Percentiles rank a stretch among this genome's conserved stretches.
Conservation (phyloP, 2,113 vertebrate species). For the Paralichthys olivaceus region DNA sequence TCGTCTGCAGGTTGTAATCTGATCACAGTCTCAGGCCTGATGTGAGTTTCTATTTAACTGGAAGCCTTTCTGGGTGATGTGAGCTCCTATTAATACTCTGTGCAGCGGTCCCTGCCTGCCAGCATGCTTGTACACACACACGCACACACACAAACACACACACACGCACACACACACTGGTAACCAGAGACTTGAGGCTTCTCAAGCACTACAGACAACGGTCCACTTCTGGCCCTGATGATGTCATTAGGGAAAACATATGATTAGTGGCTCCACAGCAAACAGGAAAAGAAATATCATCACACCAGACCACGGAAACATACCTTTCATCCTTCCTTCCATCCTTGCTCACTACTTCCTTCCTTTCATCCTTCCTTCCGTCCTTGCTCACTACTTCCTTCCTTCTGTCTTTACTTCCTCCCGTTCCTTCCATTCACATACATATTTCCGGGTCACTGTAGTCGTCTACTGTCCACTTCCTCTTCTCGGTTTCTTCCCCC, state of each 20-base stretch:
- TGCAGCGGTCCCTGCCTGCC: conserved; percentile 54
- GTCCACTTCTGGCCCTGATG: conserved; percentile 41
- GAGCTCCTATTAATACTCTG: conserved; percentile 65
- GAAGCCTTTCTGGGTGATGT: conserved; percentile 63
- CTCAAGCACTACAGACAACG: conserved; percentile 75
- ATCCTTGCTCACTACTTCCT: background rate
- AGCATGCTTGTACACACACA: conserved; percentile 12
- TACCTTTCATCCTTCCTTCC: background rate
- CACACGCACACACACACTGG: conserved; percentile 74
- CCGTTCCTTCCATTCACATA: background rate
- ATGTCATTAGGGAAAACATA: conserved; percentile 47
- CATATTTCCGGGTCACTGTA: conserved; percentile 2
- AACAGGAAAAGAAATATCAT: conserved; percentile 35
- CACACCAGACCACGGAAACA: background rate
- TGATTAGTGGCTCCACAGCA: conserved; percentile 51
- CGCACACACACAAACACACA: conserved; percentile 74
- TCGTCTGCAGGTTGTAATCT: conserved; percentile 44
- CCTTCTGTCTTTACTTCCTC: background rate
- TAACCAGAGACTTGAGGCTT: conserved; percentile 87
- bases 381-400: too few relatives aligned
- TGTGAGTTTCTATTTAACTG: conserved; percentile 61
- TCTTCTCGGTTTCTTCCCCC: conserved; percentile 56
- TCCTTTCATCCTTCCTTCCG: too few relatives aligned
- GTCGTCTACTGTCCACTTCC: conserved; percentile 9
- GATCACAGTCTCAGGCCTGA: conserved; percentile 37